Percentiles rank a stretch among this genome's conserved stretches.
phyloP scores from a whole-genome alignment of 2,113 vertebrate species.

The Pelecanus crispus region DNA sequence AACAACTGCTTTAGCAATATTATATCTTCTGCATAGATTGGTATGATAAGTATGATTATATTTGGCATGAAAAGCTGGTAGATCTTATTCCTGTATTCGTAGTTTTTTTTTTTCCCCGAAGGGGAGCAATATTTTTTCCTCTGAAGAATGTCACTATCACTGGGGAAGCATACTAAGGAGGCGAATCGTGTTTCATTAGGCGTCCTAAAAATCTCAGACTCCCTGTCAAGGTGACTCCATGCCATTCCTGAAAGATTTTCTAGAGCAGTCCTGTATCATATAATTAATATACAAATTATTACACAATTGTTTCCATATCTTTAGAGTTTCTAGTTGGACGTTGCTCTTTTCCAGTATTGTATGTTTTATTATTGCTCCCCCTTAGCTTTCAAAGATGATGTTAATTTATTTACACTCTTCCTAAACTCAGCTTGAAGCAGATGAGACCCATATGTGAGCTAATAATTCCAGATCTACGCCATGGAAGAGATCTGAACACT shows the following conservation, averaged over 20 bases:
- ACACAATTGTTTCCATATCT: background rate
- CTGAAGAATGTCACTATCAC: background rate
- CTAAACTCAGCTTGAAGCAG: background rate
- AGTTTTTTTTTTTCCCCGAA: background rate
- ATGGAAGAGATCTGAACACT: background rate
- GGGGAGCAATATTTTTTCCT: background rate
- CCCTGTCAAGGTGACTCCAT: background rate
- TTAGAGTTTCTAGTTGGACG: background rate
- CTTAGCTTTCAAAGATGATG: background rate
- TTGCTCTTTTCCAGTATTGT: background rate
- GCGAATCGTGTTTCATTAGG: background rate
- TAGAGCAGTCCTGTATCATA: background rate
- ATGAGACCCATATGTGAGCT: background rate
- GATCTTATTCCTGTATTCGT: background rate
- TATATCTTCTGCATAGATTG: constrained; percentile 18
- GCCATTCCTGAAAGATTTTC: background rate
- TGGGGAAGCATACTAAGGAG: background rate
- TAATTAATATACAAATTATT: background rate
- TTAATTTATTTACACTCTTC: constrained; percentile 19
- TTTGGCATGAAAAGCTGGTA: constrained; percentile 8
- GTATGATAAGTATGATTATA: constrained; percentile 27
- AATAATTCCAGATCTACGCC: background rate
- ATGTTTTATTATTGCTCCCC: background rate
- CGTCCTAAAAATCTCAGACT: background rate
- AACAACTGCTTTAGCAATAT: constrained; percentile 33